Percentiles rank a stretch among this genome's conserved stretches.
Evolutionary conservation across 2,113 vertebrate genomes (phyloP).

Genomic region (Ptilonorhynchus violaceus): DNA sequence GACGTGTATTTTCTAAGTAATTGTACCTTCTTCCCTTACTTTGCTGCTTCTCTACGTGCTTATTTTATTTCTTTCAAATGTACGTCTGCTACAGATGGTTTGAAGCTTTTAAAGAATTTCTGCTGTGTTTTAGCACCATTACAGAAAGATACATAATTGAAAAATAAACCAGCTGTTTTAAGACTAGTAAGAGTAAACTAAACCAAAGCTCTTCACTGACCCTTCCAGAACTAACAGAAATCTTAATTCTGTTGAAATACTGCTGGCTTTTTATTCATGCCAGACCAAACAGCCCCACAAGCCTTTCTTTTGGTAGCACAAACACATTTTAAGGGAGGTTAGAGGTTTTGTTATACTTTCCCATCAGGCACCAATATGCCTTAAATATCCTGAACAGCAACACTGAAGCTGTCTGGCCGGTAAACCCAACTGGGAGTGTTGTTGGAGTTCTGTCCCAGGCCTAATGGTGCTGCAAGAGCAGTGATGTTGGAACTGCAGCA

Average conservation of each 20-base stretch:
- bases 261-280: not conserved
- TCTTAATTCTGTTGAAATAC: not conserved
- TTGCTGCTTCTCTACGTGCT: not conserved
- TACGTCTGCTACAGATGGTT: not conserved
- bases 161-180: not conserved
- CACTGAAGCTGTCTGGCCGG: rapidly evolving
- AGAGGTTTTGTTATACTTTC: not conserved
- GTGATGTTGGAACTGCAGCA: not conserved
- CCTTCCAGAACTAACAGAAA: not conserved
- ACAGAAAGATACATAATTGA: not conserved
- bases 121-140: not conserved
- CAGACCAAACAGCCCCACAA: not conserved
- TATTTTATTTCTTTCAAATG: not conserved
- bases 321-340: not conserved
- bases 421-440: rapidly evolving
- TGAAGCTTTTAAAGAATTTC: not conserved
- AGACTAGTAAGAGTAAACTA: not conserved
- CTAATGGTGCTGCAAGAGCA: rapidly evolving
- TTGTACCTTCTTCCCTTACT: not conserved
- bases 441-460: not conserved
- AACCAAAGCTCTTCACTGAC: not conserved
- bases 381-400: not conserved
- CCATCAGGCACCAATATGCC: not conserved
- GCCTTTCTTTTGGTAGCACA: not conserved
- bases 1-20: not conserved